A percentile compares a stretch with the other conserved stretches of the same genome.
phyloP scores from a whole-genome alignment of 2,113 vertebrate species.

The Anoura caudifer region DNA sequence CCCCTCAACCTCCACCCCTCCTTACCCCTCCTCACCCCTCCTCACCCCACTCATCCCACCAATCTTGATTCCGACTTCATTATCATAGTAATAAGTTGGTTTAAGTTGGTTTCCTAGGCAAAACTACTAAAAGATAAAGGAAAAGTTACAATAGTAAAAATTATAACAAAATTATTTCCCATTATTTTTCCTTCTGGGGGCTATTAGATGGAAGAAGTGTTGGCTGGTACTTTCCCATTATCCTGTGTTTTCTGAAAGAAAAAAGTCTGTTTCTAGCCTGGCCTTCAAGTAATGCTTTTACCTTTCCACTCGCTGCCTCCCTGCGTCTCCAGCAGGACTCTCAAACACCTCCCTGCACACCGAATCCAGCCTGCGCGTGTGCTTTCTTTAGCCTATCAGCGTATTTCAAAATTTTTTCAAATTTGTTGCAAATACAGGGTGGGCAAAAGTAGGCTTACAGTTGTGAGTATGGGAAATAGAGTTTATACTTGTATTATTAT shows the following conservation, averaged over 20 bases:
- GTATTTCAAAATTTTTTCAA: background rate
- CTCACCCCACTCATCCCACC: background rate
- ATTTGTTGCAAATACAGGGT: background rate
- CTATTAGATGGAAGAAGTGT: background rate
- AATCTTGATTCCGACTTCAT: background rate
- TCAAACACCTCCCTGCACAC: rapidly evolving
- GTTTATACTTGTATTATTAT: too few relatives aligned
- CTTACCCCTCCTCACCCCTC: background rate
- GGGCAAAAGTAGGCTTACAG: background rate
- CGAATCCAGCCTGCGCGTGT: background rate
- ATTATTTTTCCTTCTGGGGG: background rate
- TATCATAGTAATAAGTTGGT: background rate
- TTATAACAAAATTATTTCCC: background rate
- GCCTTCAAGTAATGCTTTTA: background rate
- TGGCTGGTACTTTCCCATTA: background rate
- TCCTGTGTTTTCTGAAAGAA: background rate
- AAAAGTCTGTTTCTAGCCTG: background rate
- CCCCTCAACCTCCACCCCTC: background rate
- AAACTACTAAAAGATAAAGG: background rate
- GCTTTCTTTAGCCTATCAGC: background rate
- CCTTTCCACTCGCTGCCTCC: background rate
- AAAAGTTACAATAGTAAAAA: background rate
- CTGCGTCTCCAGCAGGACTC: background rate
- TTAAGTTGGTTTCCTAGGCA: background rate
- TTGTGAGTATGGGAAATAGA: too few relatives aligned